Evolutionary conservation across 2,888 invertebrate genomes (phyloP).

Genomic region (Microctonus brassicae): DNA sequence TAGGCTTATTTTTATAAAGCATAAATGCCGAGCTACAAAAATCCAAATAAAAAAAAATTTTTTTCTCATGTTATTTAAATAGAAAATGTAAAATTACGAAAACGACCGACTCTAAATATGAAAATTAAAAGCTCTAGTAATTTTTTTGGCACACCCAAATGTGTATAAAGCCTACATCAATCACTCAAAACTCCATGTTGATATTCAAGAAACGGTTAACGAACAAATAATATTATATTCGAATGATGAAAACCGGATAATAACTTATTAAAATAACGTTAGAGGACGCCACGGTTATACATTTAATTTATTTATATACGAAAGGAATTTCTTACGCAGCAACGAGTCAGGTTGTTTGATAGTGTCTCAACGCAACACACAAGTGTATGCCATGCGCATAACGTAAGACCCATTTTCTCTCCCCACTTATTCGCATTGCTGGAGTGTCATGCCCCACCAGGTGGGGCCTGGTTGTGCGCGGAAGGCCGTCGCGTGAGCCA

Average conservation of each 20-base stretch:
- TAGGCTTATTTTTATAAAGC: too few species aligned
- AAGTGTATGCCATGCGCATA: slow-evolving; percentile 28
- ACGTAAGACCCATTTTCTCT: slow-evolving; percentile 51
- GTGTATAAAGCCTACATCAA: not conserved
- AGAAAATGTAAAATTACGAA: too few species aligned
- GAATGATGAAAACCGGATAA: slow-evolving; percentile 62
- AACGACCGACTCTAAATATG: too few species aligned
- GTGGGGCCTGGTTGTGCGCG: slow-evolving; percentile 19
- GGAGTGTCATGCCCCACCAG: not conserved
- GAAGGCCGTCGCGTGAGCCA: slow-evolving; percentile 51
- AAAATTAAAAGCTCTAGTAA: too few species aligned
- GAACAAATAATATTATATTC: slow-evolving; percentile 58
- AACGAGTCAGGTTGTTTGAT: not conserved
- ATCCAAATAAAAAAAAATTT: too few species aligned
- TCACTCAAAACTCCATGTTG: not conserved
- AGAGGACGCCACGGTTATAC: slow-evolving; percentile 60
- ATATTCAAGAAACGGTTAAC: slow-evolving; percentile 9
- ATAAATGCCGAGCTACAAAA: too few species aligned
- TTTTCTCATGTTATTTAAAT: too few species aligned
- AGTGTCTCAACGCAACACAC: not conserved
- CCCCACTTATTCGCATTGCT: slow-evolving; percentile 41
- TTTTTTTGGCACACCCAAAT: not conserved
- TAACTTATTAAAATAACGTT: slow-evolving; percentile 51
- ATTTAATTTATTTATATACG: not conserved
- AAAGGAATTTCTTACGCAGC: not conserved